Percentiles rank a stretch among this genome's conserved stretches.
Conservation (phyloP, 2,797 vertebrate genomes). For the Gymnoscopelus braueri region DNA sequence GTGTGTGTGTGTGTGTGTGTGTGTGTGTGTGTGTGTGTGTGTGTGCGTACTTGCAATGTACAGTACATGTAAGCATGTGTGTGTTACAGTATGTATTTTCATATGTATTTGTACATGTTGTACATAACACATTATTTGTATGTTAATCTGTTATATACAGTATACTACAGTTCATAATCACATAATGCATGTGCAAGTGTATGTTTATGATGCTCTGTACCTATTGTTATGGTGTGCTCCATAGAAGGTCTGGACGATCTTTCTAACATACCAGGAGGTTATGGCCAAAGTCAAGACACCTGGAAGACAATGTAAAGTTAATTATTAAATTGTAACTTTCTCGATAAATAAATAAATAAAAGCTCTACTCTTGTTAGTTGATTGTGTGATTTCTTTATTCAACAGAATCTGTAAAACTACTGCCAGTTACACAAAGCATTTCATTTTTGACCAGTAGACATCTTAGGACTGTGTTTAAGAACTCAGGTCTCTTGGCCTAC, state of each 20-base stretch:
- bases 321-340: not conserved
- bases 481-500: too few species aligned
- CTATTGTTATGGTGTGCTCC: slow-evolving; percentile 33
- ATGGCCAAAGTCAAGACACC: slow-evolving; percentile 69
- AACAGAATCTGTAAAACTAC: too few species aligned
- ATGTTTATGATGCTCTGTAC: slow-evolving; percentile 28
- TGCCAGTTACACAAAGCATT: too few species aligned
- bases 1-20: slow-evolving; percentile 18
- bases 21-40: slow-evolving; percentile 1
- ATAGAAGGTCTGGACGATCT: slow-evolving; percentile 51
- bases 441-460: too few species aligned
- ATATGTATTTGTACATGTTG: not conserved
- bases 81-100: not conserved
- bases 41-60: not conserved
- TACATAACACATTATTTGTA: too few species aligned
- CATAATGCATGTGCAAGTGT: too few species aligned
- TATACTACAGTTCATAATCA: too few species aligned
- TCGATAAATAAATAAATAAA: too few species aligned
- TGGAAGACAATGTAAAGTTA: slow-evolving; percentile 35
- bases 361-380: too few species aligned
- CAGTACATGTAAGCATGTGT: not conserved
- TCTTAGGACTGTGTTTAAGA: too few species aligned
- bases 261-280: slow-evolving; percentile 74
- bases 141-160: too few species aligned
- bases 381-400: too few species aligned